Evolutionary conservation across 2,797 vertebrate species (phyloP).

Genomic region (Schizopygopsis malacanthus): DNA sequence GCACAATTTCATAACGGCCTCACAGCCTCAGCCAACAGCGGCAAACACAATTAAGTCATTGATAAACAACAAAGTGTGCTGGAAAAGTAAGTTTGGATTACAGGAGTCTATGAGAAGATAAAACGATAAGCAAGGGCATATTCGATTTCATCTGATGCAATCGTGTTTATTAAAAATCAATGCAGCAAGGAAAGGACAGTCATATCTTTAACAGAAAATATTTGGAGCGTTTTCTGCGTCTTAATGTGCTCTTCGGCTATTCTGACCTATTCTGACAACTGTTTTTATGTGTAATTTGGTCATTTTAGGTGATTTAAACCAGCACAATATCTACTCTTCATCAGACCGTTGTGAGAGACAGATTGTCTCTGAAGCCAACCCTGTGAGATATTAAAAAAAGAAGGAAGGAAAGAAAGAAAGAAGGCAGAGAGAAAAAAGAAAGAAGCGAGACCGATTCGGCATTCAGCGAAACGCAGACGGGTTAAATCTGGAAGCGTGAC

Average conservation of each 20-base stretch:
- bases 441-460: constrained; percentile 66
- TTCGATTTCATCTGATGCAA: constrained; percentile 60
- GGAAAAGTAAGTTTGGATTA: constrained; percentile 65
- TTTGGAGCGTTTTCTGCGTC: constrained; percentile 5
- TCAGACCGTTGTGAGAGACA: constrained; percentile 62
- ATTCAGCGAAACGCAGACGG: constrained; percentile 75
- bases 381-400: constrained; percentile 58
- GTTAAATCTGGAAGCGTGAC: constrained; percentile 79
- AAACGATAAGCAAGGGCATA: constrained; percentile 60
- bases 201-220: constrained; percentile 46
- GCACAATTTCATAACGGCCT: constrained; percentile 64
- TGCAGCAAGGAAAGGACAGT: constrained; percentile 47
- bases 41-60: constrained; percentile 69
- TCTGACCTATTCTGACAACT: constrained; percentile 10
- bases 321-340: constrained; percentile 63
- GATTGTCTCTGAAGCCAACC: constrained; percentile 68
- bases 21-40: constrained; percentile 47
- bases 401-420: constrained; percentile 54
- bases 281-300: constrained; percentile 44
- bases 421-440: constrained; percentile 52
- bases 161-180: constrained; percentile 62
- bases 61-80: constrained; percentile 60
- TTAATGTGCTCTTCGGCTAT: neutral
- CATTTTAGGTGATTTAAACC: constrained; percentile 48
- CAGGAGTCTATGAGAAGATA: constrained; percentile 61